phyloP scores from a whole-genome alignment of 2,888 invertebrate species.

The Drosophila barbarae region DNA sequence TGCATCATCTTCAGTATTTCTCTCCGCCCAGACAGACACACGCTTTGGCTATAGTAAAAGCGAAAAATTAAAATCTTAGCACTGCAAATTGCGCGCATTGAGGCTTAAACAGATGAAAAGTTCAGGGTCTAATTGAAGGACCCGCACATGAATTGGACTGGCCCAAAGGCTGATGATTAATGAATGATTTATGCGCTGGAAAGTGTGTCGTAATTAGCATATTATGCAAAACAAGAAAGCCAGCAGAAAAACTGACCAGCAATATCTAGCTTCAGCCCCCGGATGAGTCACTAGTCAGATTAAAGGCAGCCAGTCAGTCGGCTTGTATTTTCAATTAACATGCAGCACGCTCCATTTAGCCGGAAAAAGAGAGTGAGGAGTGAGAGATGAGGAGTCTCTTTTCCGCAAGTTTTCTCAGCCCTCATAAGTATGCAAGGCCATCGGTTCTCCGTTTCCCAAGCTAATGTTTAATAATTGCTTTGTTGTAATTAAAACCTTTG shows the following conservation, averaged over 20 bases:
- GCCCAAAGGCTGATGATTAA: conserved; percentile 38
- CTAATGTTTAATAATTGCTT: conserved; percentile 54
- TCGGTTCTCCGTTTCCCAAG: conserved; percentile 25
- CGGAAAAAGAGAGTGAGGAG: conserved; percentile 14
- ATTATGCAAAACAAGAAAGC: conserved; percentile 56
- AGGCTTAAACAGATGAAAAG: conserved; percentile 31
- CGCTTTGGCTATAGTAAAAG: conserved; percentile 15
- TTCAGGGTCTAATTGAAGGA: conserved; percentile 40
- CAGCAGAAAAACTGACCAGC: conserved; percentile 29
- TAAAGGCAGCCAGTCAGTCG: conserved; percentile 36
- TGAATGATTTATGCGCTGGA: conserved; percentile 56
- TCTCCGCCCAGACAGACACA: conserved; percentile 2
- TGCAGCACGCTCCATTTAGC: conserved; percentile 53
- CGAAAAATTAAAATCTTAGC: conserved; percentile 46
- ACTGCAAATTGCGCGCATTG: conserved; percentile 52
- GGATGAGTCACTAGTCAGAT: conserved; percentile 29
- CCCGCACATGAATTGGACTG: conserved; percentile 37
- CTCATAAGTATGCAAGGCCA: conserved; percentile 57
- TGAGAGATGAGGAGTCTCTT: not conserved
- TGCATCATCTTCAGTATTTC: conserved; percentile 31
- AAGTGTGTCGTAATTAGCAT: conserved; percentile 61
- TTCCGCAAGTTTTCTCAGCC: conserved; percentile 1
- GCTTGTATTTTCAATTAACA: conserved; percentile 51
- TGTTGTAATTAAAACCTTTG: conserved; percentile 67
- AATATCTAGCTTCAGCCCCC: not conserved